A percentile compares a stretch with the other conserved stretches of the same genome.
Conservation (phyloP, 1,140 invertebrate genomes). For the Diachasmimorpha longicaudata region DNA sequence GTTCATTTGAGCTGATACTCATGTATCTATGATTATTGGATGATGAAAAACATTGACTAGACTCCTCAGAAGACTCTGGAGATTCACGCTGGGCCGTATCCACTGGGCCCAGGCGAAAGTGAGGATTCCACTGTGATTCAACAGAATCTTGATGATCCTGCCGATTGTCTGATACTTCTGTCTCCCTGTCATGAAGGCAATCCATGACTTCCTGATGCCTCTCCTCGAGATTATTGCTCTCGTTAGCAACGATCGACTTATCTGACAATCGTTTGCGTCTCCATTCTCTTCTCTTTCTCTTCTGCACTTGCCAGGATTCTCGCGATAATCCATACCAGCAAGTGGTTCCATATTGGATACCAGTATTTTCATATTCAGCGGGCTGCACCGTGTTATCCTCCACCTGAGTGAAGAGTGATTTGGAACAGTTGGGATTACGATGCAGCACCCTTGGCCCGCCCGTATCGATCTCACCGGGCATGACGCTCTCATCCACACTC, state of each 20-base stretch:
- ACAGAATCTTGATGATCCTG: neutral
- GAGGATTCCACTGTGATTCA: neutral
- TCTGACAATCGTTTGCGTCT: neutral
- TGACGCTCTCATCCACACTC: constrained; percentile 56
- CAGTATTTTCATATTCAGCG: neutral
- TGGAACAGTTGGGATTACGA: constrained; percentile 45
- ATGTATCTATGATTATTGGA: constrained; percentile 1
- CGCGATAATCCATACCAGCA: constrained; percentile 2
- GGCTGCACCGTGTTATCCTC: neutral
- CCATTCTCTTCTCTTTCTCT: neutral
- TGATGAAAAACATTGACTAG: constrained; percentile 28
- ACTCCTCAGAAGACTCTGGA: constrained; percentile 16
- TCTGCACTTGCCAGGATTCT: constrained; percentile 5
- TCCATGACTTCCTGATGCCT: neutral
- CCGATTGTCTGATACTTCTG: neutral
- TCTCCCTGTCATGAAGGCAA: neutral
- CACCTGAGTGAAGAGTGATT: constrained; percentile 27
- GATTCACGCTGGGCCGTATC: neutral
- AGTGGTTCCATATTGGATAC: neutral
- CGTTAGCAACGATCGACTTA: neutral
- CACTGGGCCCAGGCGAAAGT: neutral
- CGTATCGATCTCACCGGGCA: constrained; percentile 53
- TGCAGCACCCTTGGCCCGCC: constrained; percentile 54
- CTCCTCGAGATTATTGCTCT: neutral
- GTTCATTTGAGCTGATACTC: neutral